These are phyloP conservation scores for Chiridota heheva DNA, from an alignment of 35 echinoderm and acorn worm species.

Conservation along the genomic window DNA sequence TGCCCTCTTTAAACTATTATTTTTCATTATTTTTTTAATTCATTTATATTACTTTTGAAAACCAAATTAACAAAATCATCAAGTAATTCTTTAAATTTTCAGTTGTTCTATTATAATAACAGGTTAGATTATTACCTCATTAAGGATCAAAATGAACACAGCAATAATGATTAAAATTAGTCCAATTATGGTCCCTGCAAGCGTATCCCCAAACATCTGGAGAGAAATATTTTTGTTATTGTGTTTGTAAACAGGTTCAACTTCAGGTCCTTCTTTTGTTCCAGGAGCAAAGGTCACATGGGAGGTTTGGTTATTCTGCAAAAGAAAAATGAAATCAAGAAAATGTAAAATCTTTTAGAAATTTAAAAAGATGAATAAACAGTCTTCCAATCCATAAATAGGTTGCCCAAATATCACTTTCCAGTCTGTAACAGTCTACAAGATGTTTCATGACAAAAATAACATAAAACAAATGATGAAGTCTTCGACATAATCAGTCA, in stretches of 20 bases:
- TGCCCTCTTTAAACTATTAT: not conserved
- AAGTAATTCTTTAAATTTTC: not conserved
- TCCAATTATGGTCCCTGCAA: constrained; percentile 14
- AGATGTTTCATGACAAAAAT: no score
- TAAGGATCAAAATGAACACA: constrained; percentile 11
- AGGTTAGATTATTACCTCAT: constrained; percentile 1
- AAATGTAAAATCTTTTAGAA: not conserved
- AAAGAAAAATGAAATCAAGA: not conserved
- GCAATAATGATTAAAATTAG: constrained; percentile 1
- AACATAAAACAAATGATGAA: no score
- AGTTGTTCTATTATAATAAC: not conserved
- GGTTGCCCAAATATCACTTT: no score
- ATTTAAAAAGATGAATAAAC: not conserved
- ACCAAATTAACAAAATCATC: not conserved
- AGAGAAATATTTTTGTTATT: no score
- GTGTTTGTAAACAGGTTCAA: no score
- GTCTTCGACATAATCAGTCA: no score
- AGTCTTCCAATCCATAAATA: not conserved
- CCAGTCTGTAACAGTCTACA: no score
- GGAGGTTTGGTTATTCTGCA: not conserved
- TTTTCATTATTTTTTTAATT: not conserved
- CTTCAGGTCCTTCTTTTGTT: no score
- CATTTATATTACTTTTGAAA: not conserved
- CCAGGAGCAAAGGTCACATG: not conserved
- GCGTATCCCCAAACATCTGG: constrained; percentile 5